Conservation (phyloP, 2,797 vertebrate species). For the Allobates femoralis region DNA sequence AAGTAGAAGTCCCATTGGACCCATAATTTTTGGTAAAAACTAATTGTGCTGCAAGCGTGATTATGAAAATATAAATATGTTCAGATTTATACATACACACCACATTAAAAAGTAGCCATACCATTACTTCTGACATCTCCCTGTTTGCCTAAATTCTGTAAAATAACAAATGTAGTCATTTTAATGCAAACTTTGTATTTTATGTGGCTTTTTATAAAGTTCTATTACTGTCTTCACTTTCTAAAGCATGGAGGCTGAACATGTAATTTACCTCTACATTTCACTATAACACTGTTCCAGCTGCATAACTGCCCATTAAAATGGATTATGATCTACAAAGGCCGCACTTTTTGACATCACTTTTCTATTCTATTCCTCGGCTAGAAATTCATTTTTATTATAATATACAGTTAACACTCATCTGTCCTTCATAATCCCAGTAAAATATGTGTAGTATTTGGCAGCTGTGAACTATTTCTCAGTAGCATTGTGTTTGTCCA, state of each 20-base stretch:
- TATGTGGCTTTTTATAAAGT: slow-evolving; percentile 3
- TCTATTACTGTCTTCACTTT: slow-evolving; percentile 16
- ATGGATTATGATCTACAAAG: slow-evolving; percentile 18
- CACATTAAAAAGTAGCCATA: background rate
- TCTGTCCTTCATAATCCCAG: slow-evolving; percentile 25
- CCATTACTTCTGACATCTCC: background rate
- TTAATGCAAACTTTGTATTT: background rate
- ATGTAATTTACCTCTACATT: slow-evolving; percentile 22
- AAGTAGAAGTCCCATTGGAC: no score
- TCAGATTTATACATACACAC: background rate
- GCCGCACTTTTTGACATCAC: slow-evolving; percentile 19
- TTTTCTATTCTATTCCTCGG: slow-evolving; percentile 9
- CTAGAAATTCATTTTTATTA: slow-evolving; percentile 13
- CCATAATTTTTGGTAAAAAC: no score
- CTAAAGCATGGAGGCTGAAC: slow-evolving; percentile 13
- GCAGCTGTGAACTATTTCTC: slow-evolving; percentile 7
- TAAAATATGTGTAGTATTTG: slow-evolving; percentile 19
- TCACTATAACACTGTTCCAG: slow-evolving; percentile 1
- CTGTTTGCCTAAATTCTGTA: background rate
- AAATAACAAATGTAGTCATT: slow-evolving; percentile 8
- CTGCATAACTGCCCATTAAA: slow-evolving; percentile 21
- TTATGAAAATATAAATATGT: background rate
- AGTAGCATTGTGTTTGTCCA: background rate
- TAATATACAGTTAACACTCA: slow-evolving; percentile 10
- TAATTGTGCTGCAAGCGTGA: no score